Conservation (phyloP, 2,797 vertebrate genomes). For the Pangasius krempfi region DNA sequence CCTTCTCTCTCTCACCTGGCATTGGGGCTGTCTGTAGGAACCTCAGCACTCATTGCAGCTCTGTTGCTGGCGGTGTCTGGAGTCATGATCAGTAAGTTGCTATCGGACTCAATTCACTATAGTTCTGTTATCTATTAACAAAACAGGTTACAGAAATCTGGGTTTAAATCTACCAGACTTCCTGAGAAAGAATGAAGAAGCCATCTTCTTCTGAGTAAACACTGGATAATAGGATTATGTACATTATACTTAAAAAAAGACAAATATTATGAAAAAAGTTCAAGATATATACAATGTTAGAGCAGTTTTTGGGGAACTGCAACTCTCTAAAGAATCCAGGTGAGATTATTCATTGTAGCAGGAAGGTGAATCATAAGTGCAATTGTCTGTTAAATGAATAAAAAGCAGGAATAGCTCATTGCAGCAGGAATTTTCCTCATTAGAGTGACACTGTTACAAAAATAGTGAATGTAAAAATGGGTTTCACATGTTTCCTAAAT, state of each 20-base stretch:
- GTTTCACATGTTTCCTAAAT: conserved; percentile 1
- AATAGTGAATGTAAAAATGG: not conserved
- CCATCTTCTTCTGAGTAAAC: not conserved
- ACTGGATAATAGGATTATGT: too few relatives aligned
- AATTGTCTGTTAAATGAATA: not conserved
- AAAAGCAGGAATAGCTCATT: not conserved
- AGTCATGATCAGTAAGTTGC: conserved; percentile 95
- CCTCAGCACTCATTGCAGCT: conserved; percentile 92
- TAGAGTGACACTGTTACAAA: not conserved
- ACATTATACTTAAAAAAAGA: not conserved
- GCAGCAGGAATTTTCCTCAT: not conserved
- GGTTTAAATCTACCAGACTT: not conserved
- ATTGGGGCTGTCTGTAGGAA: conserved; percentile 91
- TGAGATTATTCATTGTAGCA: not conserved
- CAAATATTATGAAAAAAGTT: not conserved
- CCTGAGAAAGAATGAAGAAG: not conserved
- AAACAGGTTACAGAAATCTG: not conserved
- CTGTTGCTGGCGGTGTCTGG: conserved; percentile 93
- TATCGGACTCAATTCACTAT: not conserved
- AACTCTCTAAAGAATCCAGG: not conserved
- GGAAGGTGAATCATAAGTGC: not conserved
- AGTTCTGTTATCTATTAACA: not conserved
- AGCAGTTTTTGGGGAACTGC: not conserved
- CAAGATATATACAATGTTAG: not conserved
- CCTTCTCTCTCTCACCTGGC: conserved; percentile 86